phyloP scores from a whole-genome alignment of 2,113 vertebrate genomes.

The Mystacornis crossleyi region DNA sequence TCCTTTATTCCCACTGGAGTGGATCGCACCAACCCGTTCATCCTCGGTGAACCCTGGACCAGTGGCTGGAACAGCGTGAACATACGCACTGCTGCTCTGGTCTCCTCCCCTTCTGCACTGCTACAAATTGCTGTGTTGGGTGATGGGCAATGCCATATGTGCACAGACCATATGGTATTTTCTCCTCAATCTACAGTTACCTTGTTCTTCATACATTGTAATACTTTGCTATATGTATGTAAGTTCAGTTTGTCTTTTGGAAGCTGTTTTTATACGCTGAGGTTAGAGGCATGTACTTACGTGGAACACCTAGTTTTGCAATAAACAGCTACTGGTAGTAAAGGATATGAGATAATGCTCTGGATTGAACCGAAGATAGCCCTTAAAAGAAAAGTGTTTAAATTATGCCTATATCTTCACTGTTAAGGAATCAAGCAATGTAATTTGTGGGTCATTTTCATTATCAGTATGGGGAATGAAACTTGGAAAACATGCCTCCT shows the following conservation, averaged over 20 bases:
- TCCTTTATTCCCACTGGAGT: neutral
- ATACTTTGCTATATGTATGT: neutral
- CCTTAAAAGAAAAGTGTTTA: neutral
- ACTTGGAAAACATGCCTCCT: neutral
- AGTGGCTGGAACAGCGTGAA: neutral
- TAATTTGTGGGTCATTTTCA: neutral
- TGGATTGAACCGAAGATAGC: neutral
- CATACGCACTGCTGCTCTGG: neutral
- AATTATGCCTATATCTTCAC: neutral
- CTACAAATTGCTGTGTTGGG: neutral
- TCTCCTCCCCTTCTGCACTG: neutral
- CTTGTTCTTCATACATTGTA: neutral
- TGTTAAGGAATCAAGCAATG: neutral
- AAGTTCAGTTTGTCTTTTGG: neutral
- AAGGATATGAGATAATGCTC: neutral
- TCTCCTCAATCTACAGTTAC: neutral
- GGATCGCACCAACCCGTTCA: accelerated
- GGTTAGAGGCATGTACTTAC: neutral
- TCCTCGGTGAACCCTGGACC: neutral
- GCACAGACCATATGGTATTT: neutral
- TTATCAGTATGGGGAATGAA: neutral
- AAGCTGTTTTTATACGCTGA: neutral
- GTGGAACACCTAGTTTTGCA: neutral
- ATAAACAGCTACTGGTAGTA: neutral
- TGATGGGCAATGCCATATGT: neutral